These are phyloP conservation scores for Brachyptera putata DNA, from an alignment of 2,888 invertebrate species.

Conservation along the genomic window DNA sequence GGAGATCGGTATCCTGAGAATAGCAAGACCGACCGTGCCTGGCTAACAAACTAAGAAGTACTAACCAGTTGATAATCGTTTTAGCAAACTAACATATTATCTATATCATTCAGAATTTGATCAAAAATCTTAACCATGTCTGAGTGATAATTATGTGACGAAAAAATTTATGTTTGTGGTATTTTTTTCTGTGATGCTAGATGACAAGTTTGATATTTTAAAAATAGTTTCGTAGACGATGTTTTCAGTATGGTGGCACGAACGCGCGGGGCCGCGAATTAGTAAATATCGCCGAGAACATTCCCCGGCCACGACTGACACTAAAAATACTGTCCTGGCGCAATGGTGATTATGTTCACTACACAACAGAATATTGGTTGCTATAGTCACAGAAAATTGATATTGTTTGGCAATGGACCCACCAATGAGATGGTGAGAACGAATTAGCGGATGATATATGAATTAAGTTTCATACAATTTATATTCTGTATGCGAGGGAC, in stretches of 20 bases:
- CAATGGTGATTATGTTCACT: background rate
- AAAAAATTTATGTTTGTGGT: too few species aligned
- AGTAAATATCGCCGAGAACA: background rate
- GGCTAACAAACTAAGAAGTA: conserved; percentile 15
- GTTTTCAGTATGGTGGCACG: too few species aligned
- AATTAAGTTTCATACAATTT: too few species aligned
- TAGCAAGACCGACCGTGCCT: conserved; percentile 26
- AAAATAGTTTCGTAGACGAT: background rate
- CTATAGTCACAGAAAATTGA: too few species aligned
- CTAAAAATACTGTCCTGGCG: conserved; percentile 5
- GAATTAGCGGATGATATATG: too few species aligned
- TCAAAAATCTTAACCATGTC: too few species aligned
- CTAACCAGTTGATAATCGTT: conserved; percentile 4
- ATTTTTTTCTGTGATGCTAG: too few species aligned
- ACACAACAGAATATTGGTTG: background rate
- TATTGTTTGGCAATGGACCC: too few species aligned
- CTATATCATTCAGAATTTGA: background rate
- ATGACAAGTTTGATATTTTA: background rate
- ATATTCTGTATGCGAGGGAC: too few species aligned
- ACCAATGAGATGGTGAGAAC: too few species aligned
- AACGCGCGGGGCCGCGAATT: background rate
- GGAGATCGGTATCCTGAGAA: conserved; percentile 41
- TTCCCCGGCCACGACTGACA: background rate
- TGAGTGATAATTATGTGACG: too few species aligned
- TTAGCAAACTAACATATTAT: background rate